These are phyloP conservation scores for Cryptosula pallasiana DNA, from an alignment of 2,888 invertebrate species.

Conservation along the genomic window DNA sequence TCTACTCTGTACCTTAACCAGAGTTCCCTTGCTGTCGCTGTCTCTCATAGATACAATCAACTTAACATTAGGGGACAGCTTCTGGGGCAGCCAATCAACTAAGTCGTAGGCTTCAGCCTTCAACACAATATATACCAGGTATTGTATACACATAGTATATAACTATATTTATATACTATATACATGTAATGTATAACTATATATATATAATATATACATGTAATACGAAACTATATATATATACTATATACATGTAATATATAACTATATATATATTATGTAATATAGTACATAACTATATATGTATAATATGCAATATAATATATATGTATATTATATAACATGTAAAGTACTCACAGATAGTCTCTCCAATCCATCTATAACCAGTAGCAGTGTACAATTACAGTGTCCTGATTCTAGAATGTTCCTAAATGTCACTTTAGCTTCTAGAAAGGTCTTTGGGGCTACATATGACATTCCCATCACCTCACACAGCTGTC, in stretches of 20 bases:
- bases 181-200: too few species aligned
- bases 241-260: too few species aligned
- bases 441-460: slow-evolving; percentile 6
- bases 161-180: too few species aligned
- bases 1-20: background rate
- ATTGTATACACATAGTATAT: too few species aligned
- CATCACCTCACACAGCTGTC: slow-evolving; percentile 18
- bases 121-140: background rate
- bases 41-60: slow-evolving; percentile 5
- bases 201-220: too few species aligned
- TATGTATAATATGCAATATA: too few species aligned
- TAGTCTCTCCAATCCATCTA: slow-evolving; percentile 14
- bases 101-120: slow-evolving; percentile 6
- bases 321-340: too few species aligned
- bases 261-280: too few species aligned
- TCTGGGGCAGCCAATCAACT: slow-evolving; percentile 23
- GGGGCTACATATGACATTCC: background rate
- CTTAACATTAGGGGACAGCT: slow-evolving; percentile 20
- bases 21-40: background rate
- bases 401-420: slow-evolving; percentile 17
- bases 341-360: background rate
- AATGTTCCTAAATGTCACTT: slow-evolving; percentile 9
- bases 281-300: too few species aligned
- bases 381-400: slow-evolving; percentile 12
- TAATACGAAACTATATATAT: too few species aligned